A percentile compares a stretch with the other conserved stretches of the same genome.
These are phyloP conservation scores for Aphis gossypii DNA, from an alignment of 1,140 invertebrate genomes.

Conservation along the genomic window DNA sequence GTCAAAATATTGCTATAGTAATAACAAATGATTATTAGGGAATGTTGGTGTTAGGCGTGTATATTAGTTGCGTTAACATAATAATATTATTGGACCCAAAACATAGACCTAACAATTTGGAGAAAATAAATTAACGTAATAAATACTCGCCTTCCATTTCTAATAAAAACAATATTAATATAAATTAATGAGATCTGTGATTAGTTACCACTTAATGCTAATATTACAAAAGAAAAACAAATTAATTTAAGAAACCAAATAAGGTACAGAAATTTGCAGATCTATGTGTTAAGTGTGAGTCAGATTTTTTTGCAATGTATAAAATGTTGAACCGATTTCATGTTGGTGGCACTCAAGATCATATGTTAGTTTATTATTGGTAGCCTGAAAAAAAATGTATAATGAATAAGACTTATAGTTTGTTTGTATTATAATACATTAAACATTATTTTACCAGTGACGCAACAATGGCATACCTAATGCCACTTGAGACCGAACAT, in stretches of 20 bases:
- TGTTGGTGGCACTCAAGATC: slow-evolving; percentile 52
- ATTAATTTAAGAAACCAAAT: slow-evolving; percentile 40
- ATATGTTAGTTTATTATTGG: background rate
- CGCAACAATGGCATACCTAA: background rate
- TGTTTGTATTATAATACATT: slow-evolving; percentile 14
- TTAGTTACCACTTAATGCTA: slow-evolving; percentile 55
- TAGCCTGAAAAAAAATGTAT: slow-evolving; percentile 19
- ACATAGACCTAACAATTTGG: slow-evolving; percentile 57
- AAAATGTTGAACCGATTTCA: slow-evolving; percentile 30
- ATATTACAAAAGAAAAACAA: slow-evolving; percentile 51
- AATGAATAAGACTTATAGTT: background rate
- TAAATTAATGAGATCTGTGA: slow-evolving; percentile 56
- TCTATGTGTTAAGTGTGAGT: slow-evolving; percentile 49
- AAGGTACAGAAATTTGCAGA: slow-evolving; percentile 50
- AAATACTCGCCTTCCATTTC: slow-evolving; percentile 39
- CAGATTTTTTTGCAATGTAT: slow-evolving; percentile 28
- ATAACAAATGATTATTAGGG: slow-evolving; percentile 35
- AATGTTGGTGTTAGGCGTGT: slow-evolving; percentile 55
- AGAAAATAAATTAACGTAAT: slow-evolving; percentile 43
- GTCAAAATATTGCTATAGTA: slow-evolving; percentile 38
- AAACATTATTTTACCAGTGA: background rate
- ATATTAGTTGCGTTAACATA: slow-evolving; percentile 47
- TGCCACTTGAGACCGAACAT: background rate
- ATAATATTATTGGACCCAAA: slow-evolving; percentile 55
- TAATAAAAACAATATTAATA: slow-evolving; percentile 44